Percentiles rank a stretch among this genome's conserved stretches.
Conservation (phyloP, 2,113 vertebrate species). For the Nerophis lumbriciformis region DNA sequence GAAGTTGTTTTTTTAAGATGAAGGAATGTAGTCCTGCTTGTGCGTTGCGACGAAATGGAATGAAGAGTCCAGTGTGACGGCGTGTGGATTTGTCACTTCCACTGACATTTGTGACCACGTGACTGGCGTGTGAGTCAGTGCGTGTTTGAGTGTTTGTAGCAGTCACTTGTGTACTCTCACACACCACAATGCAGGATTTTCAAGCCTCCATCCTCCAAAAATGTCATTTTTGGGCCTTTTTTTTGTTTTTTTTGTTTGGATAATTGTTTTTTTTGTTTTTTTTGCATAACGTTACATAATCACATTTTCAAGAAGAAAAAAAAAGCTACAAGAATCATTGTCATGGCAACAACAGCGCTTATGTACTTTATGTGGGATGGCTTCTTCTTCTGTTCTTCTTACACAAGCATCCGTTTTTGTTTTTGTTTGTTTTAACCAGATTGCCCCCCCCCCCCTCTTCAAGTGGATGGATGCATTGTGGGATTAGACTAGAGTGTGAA, state of each 20-base stretch:
- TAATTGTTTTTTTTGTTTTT: constrained; percentile 11
- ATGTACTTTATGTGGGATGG: constrained; percentile 14
- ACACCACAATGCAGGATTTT: not conserved
- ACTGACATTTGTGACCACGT: too few species aligned
- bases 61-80: too few species aligned
- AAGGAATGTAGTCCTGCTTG: too few species aligned
- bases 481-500: constrained; percentile 8
- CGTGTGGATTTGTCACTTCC: too few species aligned
- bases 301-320: constrained; percentile 2
- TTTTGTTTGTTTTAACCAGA: not conserved
- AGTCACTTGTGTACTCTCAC: not conserved
- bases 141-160: too few species aligned
- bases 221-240: constrained; percentile 8
- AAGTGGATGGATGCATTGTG: constrained; percentile 5
- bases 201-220: not conserved
- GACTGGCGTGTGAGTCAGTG: too few species aligned
- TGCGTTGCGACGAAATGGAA: too few species aligned
- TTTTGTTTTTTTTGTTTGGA: not conserved
- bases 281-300: constrained; percentile 29
- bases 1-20: too few species aligned
- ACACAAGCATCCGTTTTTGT: not conserved
- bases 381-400: constrained; percentile 6
- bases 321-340: constrained; percentile 7
- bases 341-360: constrained; percentile 30
- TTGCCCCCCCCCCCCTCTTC: not conserved